Evolutionary conservation across 1,140 invertebrate species (phyloP).

Genomic region (Sweltsa coloradensis): DNA sequence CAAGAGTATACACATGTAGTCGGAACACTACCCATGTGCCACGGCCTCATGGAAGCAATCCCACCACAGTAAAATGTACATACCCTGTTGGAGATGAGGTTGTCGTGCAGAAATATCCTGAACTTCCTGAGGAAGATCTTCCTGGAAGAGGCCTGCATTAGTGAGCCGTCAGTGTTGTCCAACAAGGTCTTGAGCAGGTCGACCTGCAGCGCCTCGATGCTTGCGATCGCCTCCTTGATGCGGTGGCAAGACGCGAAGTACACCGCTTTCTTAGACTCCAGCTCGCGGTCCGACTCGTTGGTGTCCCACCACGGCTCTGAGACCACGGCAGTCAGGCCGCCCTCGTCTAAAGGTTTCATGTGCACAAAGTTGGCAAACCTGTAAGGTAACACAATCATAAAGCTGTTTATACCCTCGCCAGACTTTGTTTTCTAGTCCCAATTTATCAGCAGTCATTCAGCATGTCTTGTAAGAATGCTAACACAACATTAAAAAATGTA

Average conservation of each 20-base stretch:
- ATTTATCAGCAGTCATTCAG: too few species aligned
- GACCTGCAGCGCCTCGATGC: slow-evolving; percentile 49
- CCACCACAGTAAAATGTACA: too few species aligned
- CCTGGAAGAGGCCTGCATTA: slow-evolving; percentile 51
- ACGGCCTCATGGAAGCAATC: too few species aligned
- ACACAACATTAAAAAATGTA: too few species aligned
- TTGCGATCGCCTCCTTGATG: slow-evolving; percentile 33
- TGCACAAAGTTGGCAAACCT: slow-evolving; percentile 57
- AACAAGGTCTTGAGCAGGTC: slow-evolving; percentile 53
- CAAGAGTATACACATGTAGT: too few species aligned
- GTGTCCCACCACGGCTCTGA: slow-evolving; percentile 51
- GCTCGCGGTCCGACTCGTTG: slow-evolving; percentile 29
- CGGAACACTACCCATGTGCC: too few species aligned
- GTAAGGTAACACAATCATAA: too few species aligned
- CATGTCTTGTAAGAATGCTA: too few species aligned
- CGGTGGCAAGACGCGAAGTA: slow-evolving; percentile 41
- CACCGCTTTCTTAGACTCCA: slow-evolving; percentile 31
- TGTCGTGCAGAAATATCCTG: slow-evolving; percentile 56
- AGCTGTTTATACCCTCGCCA: too few species aligned
- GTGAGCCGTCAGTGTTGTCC: slow-evolving; percentile 48
- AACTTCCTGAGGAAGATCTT: slow-evolving; percentile 63
- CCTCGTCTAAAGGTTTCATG: slow-evolving; percentile 55
- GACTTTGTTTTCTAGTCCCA: too few species aligned
- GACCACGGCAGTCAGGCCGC: slow-evolving; percentile 42
- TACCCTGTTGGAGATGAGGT: slow-evolving; percentile 41